These are phyloP conservation scores for Portevinia maculata DNA, from an alignment of 2,888 invertebrate genomes.

Conservation along the genomic window DNA sequence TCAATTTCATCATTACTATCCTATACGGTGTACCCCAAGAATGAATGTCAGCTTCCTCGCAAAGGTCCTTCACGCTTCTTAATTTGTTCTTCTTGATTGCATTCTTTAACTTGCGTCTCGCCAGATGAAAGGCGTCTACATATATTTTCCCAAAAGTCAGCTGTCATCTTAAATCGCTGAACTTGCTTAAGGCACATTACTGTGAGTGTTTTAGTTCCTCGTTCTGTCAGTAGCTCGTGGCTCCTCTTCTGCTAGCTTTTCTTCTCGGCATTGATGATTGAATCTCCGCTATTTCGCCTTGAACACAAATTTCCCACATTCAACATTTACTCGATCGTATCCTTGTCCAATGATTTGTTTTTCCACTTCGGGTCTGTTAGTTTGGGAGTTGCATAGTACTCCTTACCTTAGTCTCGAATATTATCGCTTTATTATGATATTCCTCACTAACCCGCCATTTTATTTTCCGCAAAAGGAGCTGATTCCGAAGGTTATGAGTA, in stretches of 20 bases:
- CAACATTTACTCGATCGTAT: too few relatives aligned
- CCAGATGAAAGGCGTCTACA: not conserved
- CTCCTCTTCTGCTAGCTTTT: not conserved
- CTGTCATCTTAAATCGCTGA: not conserved
- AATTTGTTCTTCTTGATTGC: not conserved
- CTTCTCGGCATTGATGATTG: conserved; percentile 4
- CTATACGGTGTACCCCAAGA: conserved; percentile 32
- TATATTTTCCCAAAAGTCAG: not conserved
- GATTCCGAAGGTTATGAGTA: too few relatives aligned
- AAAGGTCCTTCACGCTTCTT: conserved; percentile 6
- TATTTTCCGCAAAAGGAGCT: too few relatives aligned
- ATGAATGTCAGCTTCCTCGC: conserved; percentile 9
- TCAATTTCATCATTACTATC: conserved; percentile 5
- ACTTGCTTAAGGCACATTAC: not conserved
- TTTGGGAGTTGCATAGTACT: too few relatives aligned
- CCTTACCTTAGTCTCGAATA: too few relatives aligned
- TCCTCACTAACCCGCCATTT: too few relatives aligned
- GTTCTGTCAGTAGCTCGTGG: not conserved
- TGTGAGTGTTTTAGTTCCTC: not conserved
- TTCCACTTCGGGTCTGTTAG: too few relatives aligned
- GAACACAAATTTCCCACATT: too few relatives aligned
- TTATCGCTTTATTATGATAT: too few relatives aligned
- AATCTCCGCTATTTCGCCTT: too few relatives aligned
- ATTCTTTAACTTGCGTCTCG: not conserved
- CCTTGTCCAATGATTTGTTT: too few relatives aligned